These are phyloP conservation scores for Sepiola atlantica DNA, from an alignment of 2,888 invertebrate genomes.

Conservation along the genomic window DNA sequence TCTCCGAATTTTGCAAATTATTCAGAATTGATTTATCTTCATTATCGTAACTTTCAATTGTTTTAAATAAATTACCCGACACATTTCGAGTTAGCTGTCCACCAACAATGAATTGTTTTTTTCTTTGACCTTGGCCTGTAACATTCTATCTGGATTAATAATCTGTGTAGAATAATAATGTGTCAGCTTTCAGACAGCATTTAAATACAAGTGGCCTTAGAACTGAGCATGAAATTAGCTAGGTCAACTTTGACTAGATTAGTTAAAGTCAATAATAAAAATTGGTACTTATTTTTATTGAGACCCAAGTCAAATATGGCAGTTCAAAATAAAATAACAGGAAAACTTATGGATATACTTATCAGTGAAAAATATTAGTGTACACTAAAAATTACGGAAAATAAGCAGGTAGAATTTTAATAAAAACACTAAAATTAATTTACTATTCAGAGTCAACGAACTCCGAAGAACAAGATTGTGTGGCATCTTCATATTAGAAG, in stretches of 20 bases:
- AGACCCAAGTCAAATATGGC: no score
- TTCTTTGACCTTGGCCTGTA: not conserved
- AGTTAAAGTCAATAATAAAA: not conserved
- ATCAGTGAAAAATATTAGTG: no score
- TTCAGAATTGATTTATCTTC: slow-evolving; percentile 14
- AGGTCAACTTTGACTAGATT: not conserved
- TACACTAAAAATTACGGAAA: no score
- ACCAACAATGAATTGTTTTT: not conserved
- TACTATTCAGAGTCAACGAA: no score
- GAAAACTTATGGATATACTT: no score
- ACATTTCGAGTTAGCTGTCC: not conserved
- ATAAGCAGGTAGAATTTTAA: no score
- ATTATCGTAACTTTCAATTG: not conserved
- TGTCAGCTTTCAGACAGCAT: not conserved
- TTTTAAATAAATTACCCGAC: not conserved
- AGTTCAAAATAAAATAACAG: no score
- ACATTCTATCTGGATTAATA: slow-evolving; percentile 15
- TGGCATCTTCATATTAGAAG: no score
- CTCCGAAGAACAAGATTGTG: no score
- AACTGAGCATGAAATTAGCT: not conserved
- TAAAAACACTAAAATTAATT: no score
- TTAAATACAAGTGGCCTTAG: not conserved
- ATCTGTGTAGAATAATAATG: not conserved
- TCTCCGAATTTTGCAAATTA: not conserved
- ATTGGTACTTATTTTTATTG: not conserved